Percentiles rank a stretch among this genome's conserved stretches.
Evolutionary conservation across 23 tunicate species (phyloP).

Genomic region (Trididemnum clinides): DNA sequence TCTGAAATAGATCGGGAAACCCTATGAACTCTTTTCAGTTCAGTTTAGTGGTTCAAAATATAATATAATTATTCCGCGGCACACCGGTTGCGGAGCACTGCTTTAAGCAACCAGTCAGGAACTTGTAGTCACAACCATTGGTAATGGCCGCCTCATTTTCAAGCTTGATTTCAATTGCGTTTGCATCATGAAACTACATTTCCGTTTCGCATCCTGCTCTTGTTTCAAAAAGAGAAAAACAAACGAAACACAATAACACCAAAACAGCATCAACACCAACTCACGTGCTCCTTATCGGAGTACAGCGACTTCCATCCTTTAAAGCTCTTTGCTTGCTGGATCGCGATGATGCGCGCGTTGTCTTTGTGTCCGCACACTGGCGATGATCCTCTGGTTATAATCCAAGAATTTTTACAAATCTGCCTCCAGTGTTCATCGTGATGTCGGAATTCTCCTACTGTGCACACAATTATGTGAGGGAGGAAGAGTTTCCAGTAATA

Average conservation of each 20-base stretch:
- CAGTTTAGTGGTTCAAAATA: too few relatives aligned
- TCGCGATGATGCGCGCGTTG: constrained; percentile 22
- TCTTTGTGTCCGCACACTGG: neutral
- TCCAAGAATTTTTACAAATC: constrained; percentile 20
- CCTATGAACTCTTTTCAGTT: too few relatives aligned
- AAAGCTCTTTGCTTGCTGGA: neutral
- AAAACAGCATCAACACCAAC: neutral
- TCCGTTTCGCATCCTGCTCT: too few relatives aligned
- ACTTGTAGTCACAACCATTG: too few relatives aligned
- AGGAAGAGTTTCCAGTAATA: constrained; percentile 24
- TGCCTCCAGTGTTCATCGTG: neutral
- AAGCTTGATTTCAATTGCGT: too few relatives aligned
- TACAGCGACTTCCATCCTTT: constrained; percentile 18
- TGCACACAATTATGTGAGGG: constrained; percentile 1
- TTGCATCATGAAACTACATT: too few relatives aligned
- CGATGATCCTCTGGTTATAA: constrained; percentile 36
- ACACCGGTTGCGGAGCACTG: too few relatives aligned
- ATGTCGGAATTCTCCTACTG: constrained; percentile 1
- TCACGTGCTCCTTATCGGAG: neutral
- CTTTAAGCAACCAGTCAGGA: too few relatives aligned
- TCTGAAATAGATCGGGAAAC: too few relatives aligned
- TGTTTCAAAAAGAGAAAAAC: too few relatives aligned
- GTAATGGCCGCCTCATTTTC: too few relatives aligned
- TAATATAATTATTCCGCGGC: too few relatives aligned
- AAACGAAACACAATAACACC: neutral